phyloP scores from a whole-genome alignment of 2,113 vertebrate genomes.

The Orcinus orca region DNA sequence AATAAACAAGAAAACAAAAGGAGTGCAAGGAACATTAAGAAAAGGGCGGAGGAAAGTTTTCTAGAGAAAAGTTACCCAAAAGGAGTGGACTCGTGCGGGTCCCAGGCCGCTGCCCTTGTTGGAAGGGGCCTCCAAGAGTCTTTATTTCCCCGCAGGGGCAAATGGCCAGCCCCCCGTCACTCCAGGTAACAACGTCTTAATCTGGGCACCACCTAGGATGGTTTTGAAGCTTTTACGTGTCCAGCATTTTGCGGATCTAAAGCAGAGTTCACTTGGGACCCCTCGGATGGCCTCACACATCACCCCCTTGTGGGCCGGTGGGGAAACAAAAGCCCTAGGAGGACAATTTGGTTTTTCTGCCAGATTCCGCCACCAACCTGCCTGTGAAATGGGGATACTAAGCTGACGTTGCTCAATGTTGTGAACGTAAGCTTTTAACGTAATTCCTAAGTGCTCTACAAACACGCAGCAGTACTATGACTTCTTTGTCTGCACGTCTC shows the following conservation, averaged over 20 bases:
- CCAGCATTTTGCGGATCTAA: not conserved
- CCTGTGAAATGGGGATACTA: not conserved
- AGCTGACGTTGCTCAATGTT: not conserved
- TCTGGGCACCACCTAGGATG: not conserved
- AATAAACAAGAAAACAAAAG: slow-evolving; percentile 40
- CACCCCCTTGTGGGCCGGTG: not conserved
- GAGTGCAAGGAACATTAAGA: not conserved
- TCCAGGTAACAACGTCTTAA: not conserved
- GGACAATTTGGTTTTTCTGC: not conserved
- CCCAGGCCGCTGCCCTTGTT: not conserved
- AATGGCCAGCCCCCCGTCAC: not conserved
- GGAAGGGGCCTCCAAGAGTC: not conserved
- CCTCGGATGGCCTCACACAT: not conserved
- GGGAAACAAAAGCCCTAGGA: not conserved
- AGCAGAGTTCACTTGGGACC: not conserved
- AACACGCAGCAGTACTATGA: not conserved
- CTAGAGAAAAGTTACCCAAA: not conserved
- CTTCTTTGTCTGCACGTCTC: not conserved
- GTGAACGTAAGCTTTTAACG: not conserved
- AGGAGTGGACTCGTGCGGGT: not conserved
- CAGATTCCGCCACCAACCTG: not conserved
- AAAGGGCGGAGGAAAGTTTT: not conserved
- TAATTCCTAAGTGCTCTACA: not conserved
- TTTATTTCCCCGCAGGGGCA: not conserved
- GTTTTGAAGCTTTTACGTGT: not conserved